Conservation (phyloP, 2,113 vertebrate species). For the Nerophis lumbriciformis region DNA sequence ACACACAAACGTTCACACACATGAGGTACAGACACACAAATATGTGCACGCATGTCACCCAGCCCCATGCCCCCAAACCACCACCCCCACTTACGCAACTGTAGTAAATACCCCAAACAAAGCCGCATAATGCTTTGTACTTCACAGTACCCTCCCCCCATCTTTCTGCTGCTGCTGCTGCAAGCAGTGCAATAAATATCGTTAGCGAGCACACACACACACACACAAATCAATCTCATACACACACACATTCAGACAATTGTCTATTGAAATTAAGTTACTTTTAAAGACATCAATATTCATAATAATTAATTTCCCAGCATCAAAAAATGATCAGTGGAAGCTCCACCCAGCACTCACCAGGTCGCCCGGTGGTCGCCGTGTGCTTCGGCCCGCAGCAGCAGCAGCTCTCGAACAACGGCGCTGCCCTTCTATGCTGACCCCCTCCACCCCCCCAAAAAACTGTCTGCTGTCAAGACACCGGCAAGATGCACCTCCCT, state of each 20-base stretch:
- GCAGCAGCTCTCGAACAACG: constrained; percentile 34
- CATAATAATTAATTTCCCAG: no score
- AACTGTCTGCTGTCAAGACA: constrained; percentile 51
- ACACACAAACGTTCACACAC: no score
- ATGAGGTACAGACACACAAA: not conserved
- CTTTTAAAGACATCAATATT: no score
- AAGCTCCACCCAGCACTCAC: not conserved
- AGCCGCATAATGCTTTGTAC: constrained; percentile 49
- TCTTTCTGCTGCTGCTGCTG: constrained; percentile 24
- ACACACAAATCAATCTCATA: constrained; percentile 2
- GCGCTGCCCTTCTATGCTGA: constrained; percentile 6
- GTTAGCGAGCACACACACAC: constrained; percentile 36
- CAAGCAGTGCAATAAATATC: constrained; percentile 66
- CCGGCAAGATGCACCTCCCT: constrained; percentile 14
- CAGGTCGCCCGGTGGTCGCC: not conserved
- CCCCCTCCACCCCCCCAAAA: no score
- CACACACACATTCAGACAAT: constrained; percentile 4
- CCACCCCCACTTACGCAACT: constrained; percentile 21
- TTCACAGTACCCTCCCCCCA: constrained; percentile 45
- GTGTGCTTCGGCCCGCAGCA: constrained; percentile 5
- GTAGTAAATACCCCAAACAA: constrained; percentile 55
- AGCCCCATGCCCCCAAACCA: not conserved
- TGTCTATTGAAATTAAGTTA: no score
- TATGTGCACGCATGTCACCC: not conserved
- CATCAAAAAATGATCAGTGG: no score